These are phyloP conservation scores for Drosophila tani DNA, from an alignment of 1,140 invertebrate genomes.

Conservation along the genomic window DNA sequence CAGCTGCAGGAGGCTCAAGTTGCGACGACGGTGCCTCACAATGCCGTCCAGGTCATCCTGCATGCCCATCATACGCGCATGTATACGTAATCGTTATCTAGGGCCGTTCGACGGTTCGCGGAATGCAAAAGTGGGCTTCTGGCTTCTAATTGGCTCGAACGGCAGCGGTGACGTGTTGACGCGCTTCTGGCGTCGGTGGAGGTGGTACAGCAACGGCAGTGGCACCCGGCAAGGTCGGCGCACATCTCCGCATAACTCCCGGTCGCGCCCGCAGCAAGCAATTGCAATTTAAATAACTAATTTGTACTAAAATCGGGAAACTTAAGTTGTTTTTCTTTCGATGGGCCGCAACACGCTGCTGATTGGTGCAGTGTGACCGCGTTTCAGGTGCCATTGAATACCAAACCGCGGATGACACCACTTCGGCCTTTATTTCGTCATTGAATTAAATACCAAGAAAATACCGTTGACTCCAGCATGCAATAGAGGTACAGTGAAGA, in stretches of 20 bases:
- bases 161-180: conserved; percentile 48
- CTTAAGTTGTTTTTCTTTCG: conserved; percentile 33
- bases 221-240: conserved; percentile 62
- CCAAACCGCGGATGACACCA: conserved; percentile 21
- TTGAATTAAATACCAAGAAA: conserved; percentile 17
- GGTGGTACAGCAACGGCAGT: conserved; percentile 64
- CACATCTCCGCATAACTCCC: conserved; percentile 73
- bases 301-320: conserved; percentile 15
- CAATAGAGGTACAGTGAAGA: not conserved
- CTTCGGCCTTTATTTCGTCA: conserved; percentile 25
- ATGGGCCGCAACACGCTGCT: conserved; percentile 46
- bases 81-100: conserved; percentile 39
- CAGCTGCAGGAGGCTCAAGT: conserved; percentile 60
- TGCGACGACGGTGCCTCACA: conserved; percentile 48
- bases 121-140: conserved; percentile 44
- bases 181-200: conserved; percentile 27
- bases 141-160: conserved; percentile 61
- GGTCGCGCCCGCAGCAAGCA: conserved; percentile 17
- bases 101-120: conserved; percentile 18
- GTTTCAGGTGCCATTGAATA: not conserved
- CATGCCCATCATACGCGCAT: conserved; percentile 72
- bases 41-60: conserved; percentile 67
- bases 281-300: conserved; percentile 17
- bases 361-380: conserved; percentile 43
- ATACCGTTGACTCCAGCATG: not conserved